phyloP scores from a whole-genome alignment of 2,888 invertebrate genomes.

The Aquatica leii region DNA sequence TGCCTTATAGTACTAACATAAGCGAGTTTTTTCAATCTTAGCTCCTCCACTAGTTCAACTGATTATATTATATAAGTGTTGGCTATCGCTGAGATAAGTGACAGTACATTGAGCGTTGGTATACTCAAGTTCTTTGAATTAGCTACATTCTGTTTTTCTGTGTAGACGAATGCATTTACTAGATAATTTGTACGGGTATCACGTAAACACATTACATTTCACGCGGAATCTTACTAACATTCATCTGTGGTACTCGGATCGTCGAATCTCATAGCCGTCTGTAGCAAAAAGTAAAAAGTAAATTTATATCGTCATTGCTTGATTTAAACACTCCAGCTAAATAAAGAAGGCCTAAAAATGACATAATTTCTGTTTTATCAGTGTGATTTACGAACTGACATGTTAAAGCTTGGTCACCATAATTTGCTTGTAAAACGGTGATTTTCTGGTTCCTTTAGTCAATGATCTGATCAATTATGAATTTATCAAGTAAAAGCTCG shows the following conservation, averaged over 20 bases:
- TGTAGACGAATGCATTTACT: too few relatives aligned
- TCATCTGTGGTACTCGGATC: neutral
- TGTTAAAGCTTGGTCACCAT: too few relatives aligned
- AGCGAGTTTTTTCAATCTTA: too few relatives aligned
- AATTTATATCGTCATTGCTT: neutral
- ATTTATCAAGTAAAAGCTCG: neutral
- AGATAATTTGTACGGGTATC: too few relatives aligned
- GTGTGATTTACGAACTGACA: too few relatives aligned
- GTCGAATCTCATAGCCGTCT: neutral
- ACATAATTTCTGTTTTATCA: too few relatives aligned
- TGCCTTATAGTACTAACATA: too few relatives aligned
- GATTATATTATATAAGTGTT: neutral
- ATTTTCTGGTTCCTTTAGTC: neutral
- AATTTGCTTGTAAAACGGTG: neutral
- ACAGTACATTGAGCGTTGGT: too few relatives aligned
- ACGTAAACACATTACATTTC: too few relatives aligned
- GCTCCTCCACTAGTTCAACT: neutral
- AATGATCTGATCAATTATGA: neutral
- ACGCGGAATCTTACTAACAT: neutral
- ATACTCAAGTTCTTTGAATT: too few relatives aligned
- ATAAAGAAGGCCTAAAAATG: neutral
- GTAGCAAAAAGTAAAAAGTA: neutral
- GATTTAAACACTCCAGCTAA: constrained; percentile 2
- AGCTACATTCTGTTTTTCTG: too few relatives aligned
- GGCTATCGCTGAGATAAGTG: too few relatives aligned